These are phyloP conservation scores for Nephrotoma flavescens DNA, from an alignment of 2,888 invertebrate genomes.

Conservation along the genomic window DNA sequence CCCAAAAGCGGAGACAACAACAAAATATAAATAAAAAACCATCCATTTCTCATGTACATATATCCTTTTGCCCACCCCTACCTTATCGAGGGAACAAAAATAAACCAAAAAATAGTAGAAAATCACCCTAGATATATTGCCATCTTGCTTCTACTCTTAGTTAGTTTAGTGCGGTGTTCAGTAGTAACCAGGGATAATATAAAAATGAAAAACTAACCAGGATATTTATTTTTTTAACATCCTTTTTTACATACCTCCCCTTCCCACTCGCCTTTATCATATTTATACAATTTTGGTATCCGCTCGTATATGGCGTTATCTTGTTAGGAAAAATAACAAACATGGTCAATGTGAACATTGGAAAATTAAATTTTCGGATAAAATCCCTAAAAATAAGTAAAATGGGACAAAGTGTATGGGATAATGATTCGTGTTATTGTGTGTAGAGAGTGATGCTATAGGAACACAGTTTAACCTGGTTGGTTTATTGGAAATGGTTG, in stretches of 20 bases:
- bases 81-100: neutral
- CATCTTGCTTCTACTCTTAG: neutral
- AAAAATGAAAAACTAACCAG: neutral
- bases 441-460: neutral
- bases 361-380: neutral
- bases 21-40: neutral
- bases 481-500: too few relatives aligned
- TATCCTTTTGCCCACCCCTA: neutral
- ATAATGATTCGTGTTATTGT: neutral
- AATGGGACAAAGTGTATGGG: neutral
- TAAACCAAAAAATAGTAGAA: neutral
- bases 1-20: neutral
- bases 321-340: neutral
- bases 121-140: neutral
- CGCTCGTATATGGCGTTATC: neutral
- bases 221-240: neutral
- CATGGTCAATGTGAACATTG: neutral
- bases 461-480: too few relatives aligned
- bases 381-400: neutral
- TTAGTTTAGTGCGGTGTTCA: neutral
- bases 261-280: neutral
- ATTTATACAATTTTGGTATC: neutral
- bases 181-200: neutral
- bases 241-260: neutral
- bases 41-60: neutral